Conservation (phyloP, 1,140 invertebrate genomes). For the Zaprionus camerounensis region DNA sequence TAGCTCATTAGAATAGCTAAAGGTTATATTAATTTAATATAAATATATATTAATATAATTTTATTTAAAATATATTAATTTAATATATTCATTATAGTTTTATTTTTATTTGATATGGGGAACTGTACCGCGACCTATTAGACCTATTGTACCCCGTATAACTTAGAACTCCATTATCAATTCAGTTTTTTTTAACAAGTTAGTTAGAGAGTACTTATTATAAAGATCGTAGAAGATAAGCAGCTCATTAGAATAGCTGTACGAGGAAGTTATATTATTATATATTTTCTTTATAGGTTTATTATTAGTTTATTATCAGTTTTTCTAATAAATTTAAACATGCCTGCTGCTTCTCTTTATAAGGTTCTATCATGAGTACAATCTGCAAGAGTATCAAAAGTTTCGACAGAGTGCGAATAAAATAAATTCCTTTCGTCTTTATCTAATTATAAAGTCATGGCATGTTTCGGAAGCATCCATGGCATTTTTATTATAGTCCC, state of each 20-base stretch:
- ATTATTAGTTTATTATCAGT: too few relatives aligned
- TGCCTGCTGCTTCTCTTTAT: background rate
- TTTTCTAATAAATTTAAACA: too few relatives aligned
- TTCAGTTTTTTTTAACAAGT: too few relatives aligned
- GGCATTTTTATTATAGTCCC: conserved; percentile 49
- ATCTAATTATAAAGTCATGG: conserved; percentile 74
- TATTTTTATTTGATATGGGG: too few relatives aligned
- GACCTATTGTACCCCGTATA: too few relatives aligned
- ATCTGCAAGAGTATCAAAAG: background rate
- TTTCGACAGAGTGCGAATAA: background rate
- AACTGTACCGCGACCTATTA: too few relatives aligned
- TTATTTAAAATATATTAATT: background rate
- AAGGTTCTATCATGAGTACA: background rate
- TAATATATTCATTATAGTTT: too few relatives aligned
- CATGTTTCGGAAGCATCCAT: conserved; percentile 49
- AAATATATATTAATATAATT: too few relatives aligned
- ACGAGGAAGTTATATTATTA: too few relatives aligned
- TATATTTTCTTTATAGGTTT: too few relatives aligned
- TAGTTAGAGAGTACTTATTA: background rate
- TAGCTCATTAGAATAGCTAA: background rate
- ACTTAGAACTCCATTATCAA: too few relatives aligned
- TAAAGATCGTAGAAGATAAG: background rate
- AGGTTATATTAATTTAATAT: background rate
- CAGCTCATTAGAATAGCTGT: background rate
- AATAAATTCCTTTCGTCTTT: conserved; percentile 27